These are phyloP conservation scores for Toxostoma redivivum DNA, from an alignment of 2,113 vertebrate species.

Conservation along the genomic window DNA sequence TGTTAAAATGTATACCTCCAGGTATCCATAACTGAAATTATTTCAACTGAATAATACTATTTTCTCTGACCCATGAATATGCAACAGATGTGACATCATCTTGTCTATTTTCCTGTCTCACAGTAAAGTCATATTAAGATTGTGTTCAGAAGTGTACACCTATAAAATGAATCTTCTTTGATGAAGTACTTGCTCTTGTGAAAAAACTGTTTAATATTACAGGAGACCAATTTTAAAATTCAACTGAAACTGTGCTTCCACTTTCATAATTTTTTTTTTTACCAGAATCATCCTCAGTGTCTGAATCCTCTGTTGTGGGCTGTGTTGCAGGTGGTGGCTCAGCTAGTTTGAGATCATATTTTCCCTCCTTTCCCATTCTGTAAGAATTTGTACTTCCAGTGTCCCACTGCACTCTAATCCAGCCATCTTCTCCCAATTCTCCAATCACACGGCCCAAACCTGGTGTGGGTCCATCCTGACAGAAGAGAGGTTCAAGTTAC, in stretches of 20 bases:
- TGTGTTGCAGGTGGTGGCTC: constrained; percentile 85
- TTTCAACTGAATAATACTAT: not conserved
- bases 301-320: constrained; percentile 87
- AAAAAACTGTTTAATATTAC: not conserved
- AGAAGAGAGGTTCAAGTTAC: not conserved
- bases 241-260: not conserved
- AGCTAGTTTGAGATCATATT: constrained; percentile 94
- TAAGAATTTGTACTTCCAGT: constrained; percentile 98
- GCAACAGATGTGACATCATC: not conserved
- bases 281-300: constrained; percentile 97
- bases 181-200: not conserved
- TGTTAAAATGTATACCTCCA: not conserved
- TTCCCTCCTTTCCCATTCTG: constrained; percentile 98
- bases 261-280: not conserved
- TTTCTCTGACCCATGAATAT: not conserved
- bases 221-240: not conserved
- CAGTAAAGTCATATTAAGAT: not conserved
- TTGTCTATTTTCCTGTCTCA: not conserved
- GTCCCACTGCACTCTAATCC: constrained; percentile 98
- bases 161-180: not conserved
- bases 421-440: constrained; percentile 95
- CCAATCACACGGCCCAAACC: constrained; percentile 97
- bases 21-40: not conserved
- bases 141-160: not conserved
- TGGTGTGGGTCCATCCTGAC: constrained; percentile 93